Evolutionary conservation across 2,888 invertebrate species (phyloP), one percentile per base, ranked within the genome.

Genomic region (Epicampocera succincta): DNA sequence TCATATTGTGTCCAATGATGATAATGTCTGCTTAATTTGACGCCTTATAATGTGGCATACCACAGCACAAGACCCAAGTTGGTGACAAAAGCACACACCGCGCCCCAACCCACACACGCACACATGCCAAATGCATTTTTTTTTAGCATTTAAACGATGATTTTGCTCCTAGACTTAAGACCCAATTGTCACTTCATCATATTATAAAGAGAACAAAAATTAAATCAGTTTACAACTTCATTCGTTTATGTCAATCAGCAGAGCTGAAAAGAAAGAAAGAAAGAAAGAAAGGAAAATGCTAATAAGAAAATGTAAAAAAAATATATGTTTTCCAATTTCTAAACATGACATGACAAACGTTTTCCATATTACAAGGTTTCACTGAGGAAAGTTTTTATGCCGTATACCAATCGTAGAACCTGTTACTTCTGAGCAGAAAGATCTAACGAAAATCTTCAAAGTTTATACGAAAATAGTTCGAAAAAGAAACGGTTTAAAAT

Each of bases 11-110:
- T 44, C 6, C n/a, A 66, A 72, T 72, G 54, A 50, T 29, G 29
- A 75, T 69, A 75, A 71, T 68, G 56, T 63, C 72, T 73, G 38
- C 25, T 73, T 44, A 76, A 77, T 68, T 81, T 68, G 73, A 77
- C 48, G 76, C 76, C 72, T 63, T 42, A 61, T 56, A 50, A 42
- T 58, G 52, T 76, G 72, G 56, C 56, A 76, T 66, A 40, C 65
- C 46, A 56, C 76, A 72, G 40, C 13, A 61, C 42, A 75, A 38
- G 40, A 58, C 21, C n/a, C 50, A 40, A 65, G n/a, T 12, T 17
- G 3, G n/a, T 33, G 33, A 33, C 6, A 25, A 12, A 11, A 11
- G 9, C 25, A 44, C n/a, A 25, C n/a, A n/a, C n/a, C n/a, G n/a
- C n/a, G n/a, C n/a, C n/a, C n/a, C n/a, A n/a, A n/a, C 15, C 48